Base-by-base conservation (phyloP, 2,113 vertebrate species). In the Microcebus tavaratra region DNA sequence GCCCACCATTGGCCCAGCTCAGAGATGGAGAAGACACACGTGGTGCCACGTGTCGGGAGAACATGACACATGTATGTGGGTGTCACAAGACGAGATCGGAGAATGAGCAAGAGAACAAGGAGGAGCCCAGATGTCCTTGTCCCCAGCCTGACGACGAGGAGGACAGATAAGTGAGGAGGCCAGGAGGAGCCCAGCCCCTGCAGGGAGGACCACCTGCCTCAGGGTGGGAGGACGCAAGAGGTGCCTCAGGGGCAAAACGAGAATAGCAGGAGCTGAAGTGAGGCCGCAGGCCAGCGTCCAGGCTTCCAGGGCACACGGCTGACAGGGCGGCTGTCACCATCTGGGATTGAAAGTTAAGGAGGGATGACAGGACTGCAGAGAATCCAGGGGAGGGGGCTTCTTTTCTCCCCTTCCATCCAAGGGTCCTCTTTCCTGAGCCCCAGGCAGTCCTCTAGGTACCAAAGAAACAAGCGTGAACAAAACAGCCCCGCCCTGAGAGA, bases 241-340 rank as follows among this genome's bases (percentile, higher is more conserved):
- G 4, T 12, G 36, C 63, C 23, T 23, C 36, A 18, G 53, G 53
- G 2, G 18, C 50, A 29, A 68, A 31, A 10, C 0, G 5, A 48
- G 45, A 12, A 34, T 0, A 63, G 61, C 25, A 29, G 23, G 50
- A 45, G 31, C 48, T 48, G 72, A n/a, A 48, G 2, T 11, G 2
- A 12, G 76, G 14, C 23, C 50, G 31, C 2, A 17, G 88, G 2
- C 5, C 20, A 10, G 29, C 1, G 6, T 31, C 57, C 12, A 3
- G 11, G 68, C 45, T 53, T 31, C 67, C 2, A 1, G 1, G 1
- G 12, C 78, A 75, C 14, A 4, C 0, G 0, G 55, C 55, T 21
- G 68, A 25, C 7, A 23, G 27, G 29, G 65, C 12, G 14, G 34
- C 55, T 31, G 55, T 4, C 25, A 34, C 42, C n/a, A 5, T 3